Evolutionary conservation across 2,113 vertebrate species (phyloP).

Genomic region (Sturnira hondurensis): DNA sequence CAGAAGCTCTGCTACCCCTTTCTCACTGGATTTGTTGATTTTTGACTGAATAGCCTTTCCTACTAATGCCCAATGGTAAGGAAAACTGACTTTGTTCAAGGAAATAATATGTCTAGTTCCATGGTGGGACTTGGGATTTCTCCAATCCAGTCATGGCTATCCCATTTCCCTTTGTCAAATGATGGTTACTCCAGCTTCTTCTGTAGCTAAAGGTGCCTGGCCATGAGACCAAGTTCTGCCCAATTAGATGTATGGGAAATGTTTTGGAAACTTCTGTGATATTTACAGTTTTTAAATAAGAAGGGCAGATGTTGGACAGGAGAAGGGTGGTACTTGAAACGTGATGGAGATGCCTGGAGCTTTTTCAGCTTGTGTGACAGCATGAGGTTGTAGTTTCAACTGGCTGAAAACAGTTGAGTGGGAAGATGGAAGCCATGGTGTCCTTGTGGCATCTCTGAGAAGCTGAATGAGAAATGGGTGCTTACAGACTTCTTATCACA

Average conservation of each 20-base stretch:
- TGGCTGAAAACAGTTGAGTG: background rate
- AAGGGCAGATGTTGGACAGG: background rate
- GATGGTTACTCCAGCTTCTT: background rate
- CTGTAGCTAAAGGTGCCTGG: background rate
- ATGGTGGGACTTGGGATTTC: background rate
- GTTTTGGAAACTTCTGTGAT: background rate
- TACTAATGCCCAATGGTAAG: background rate
- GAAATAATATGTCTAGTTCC: background rate
- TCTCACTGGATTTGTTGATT: background rate
- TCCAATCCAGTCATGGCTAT: background rate
- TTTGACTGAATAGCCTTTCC: background rate
- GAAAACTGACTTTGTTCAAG: background rate
- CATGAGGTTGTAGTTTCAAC: background rate
- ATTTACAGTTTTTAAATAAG: background rate
- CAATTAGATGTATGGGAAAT: background rate
- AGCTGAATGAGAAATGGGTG: background rate
- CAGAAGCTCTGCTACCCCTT: background rate
- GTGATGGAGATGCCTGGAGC: background rate
- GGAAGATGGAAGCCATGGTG: background rate
- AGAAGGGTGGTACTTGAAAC: background rate
- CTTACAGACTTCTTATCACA: background rate
- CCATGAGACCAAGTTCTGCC: background rate
- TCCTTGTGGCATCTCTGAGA: background rate
- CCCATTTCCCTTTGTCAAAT: background rate
- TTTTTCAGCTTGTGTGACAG: background rate